phyloP scores from a whole-genome alignment of 1,140 invertebrate species.

The Drosophila tsacasi region DNA sequence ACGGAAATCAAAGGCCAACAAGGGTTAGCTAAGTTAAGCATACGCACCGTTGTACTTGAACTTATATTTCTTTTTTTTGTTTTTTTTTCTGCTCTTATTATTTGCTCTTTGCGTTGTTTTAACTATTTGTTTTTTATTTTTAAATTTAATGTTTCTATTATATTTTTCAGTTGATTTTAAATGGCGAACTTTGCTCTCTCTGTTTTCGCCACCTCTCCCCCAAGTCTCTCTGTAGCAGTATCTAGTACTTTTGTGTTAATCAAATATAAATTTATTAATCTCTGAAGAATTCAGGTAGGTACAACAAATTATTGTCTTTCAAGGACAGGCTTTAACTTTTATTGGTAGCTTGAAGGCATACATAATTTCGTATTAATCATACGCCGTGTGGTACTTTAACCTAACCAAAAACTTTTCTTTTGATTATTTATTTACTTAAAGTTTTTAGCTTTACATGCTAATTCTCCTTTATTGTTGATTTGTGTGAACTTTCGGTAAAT shows the following conservation, averaged over 20 bases:
- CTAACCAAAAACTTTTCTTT: not conserved
- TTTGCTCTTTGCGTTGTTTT: not conserved
- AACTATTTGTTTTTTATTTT: too few species aligned
- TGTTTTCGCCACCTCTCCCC: not conserved
- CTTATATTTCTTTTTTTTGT: not conserved
- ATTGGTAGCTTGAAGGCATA: too few species aligned
- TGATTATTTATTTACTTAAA: not conserved
- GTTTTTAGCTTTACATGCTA: too few species aligned
- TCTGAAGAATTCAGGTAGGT: not conserved
- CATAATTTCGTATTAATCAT: constrained; percentile 12
- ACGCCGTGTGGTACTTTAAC: constrained; percentile 28
- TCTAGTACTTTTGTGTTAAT: not conserved
- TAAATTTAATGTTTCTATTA: not conserved
- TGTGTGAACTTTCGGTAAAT: accelerated
- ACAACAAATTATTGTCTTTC: too few species aligned
- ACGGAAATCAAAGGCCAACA: constrained; percentile 28
- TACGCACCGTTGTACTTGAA: constrained; percentile 39
- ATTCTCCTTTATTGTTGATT: not conserved
- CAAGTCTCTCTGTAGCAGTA: not conserved
- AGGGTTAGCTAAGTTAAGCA: constrained; percentile 36
- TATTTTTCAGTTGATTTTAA: not conserved
- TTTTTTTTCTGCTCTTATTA: too few species aligned
- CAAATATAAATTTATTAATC: not conserved
- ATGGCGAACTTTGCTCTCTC: not conserved
- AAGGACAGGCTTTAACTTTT: not conserved